Conservation (phyloP, 2,113 vertebrate genomes). For the Alethe castanea region DNA sequence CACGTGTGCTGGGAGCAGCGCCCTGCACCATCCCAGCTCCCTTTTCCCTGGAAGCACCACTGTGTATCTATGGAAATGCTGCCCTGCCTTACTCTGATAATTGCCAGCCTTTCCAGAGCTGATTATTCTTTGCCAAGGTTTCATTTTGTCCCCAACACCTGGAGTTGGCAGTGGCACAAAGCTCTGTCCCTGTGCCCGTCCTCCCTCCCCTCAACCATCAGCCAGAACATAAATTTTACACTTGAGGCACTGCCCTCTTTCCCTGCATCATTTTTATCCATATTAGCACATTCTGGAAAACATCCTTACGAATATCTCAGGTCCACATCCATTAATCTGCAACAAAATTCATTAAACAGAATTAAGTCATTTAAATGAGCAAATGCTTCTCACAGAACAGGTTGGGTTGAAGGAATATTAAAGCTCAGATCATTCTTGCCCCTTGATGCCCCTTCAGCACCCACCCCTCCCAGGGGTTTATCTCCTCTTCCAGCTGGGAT, state of each 20-base stretch:
- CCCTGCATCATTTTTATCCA: background rate
- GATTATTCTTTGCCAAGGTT: background rate
- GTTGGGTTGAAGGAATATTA: background rate
- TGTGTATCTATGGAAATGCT: background rate
- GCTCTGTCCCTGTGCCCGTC: background rate
- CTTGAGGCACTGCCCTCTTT: background rate
- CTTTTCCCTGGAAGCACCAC: background rate
- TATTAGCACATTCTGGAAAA: background rate
- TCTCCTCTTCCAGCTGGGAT: background rate
- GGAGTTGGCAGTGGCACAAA: background rate
- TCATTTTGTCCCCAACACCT: background rate
- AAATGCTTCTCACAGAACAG: too few species aligned
- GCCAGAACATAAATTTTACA: background rate
- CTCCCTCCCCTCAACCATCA: background rate
- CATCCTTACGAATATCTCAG: background rate
- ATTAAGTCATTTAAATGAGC: background rate
- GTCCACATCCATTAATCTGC: background rate
- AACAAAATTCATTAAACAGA: background rate
- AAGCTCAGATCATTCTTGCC: background rate
- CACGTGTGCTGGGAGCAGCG: too few species aligned
- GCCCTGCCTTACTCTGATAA: background rate
- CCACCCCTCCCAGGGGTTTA: too few species aligned
- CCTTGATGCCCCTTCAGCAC: background rate
- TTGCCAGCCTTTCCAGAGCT: background rate
- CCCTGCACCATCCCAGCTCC: background rate